These are phyloP conservation scores for Halocaridina rubra DNA, from an alignment of 2,888 invertebrate genomes.

Conservation along the genomic window DNA sequence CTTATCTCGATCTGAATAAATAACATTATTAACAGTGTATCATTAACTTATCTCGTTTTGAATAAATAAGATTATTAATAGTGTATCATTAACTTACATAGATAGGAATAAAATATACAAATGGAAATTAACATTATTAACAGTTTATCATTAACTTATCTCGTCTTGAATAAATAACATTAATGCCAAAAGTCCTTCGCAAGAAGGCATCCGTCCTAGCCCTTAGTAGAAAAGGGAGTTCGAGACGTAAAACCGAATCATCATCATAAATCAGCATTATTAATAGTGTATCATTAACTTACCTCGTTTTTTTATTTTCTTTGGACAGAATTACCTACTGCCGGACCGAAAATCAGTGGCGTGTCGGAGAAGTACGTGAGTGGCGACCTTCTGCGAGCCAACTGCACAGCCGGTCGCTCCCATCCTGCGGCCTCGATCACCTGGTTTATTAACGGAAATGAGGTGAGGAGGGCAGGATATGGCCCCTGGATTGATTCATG, in stretches of 20 bases:
- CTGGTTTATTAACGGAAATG: constrained; percentile 51
- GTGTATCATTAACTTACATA: background rate
- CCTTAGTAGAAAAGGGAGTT: too few species aligned
- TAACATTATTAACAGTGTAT: too few species aligned
- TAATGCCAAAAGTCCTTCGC: too few species aligned
- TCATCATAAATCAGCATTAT: too few species aligned
- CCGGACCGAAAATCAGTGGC: constrained; percentile 49
- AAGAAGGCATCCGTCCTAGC: too few species aligned
- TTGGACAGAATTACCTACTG: constrained; percentile 47
- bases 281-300: background rate
- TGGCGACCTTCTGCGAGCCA: constrained; percentile 48
- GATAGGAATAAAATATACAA: background rate
- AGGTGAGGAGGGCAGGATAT: constrained; percentile 25
- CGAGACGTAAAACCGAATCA: too few species aligned
- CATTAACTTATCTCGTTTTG: too few species aligned
- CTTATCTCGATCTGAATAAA: too few species aligned
- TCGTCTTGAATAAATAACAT: too few species aligned
- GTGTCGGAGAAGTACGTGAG: constrained; percentile 52
- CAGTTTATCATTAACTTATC: too few species aligned
- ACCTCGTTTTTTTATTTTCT: background rate
- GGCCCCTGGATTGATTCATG: too few species aligned
- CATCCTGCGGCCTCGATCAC: constrained; percentile 53
- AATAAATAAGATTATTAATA: too few species aligned
- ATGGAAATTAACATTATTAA: background rate
- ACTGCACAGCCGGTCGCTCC: constrained; percentile 58